phyloP scores from a whole-genome alignment of 2,888 invertebrate species.

The Anoncus sp. region DNA sequence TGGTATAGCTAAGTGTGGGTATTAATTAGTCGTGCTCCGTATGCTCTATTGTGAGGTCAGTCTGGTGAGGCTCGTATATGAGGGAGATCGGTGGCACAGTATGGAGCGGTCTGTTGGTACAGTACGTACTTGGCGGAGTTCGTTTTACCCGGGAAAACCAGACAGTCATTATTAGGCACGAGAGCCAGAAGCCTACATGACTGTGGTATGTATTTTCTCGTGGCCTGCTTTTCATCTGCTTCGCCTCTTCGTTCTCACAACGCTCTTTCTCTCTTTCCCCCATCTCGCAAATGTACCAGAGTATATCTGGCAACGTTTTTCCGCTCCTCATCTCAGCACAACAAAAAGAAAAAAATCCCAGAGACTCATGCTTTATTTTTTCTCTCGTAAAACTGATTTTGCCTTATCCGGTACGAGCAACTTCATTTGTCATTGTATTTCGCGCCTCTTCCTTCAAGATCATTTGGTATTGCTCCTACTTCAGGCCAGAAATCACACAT shows the following conservation, averaged over 20 bases:
- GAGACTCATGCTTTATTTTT: slow-evolving; percentile 21
- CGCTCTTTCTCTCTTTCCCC: slow-evolving; percentile 36
- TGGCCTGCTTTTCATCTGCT: slow-evolving; percentile 54
- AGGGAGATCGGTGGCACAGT: neutral
- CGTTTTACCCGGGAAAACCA: slow-evolving; percentile 50
- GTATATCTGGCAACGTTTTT: slow-evolving; percentile 48
- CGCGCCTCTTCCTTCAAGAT: no score
- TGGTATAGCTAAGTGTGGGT: slow-evolving; percentile 20
- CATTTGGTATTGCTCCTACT: no score
- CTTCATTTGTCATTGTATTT: slow-evolving; percentile 5
- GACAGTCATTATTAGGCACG: slow-evolving; percentile 65
- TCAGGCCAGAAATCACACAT: no score
- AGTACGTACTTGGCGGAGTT: slow-evolving; percentile 52
- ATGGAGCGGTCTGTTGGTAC: slow-evolving; percentile 8
- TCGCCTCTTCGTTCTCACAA: slow-evolving; percentile 54
- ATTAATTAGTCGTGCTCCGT: slow-evolving; percentile 59
- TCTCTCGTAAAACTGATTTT: slow-evolving; percentile 34
- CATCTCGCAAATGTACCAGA: slow-evolving; percentile 14
- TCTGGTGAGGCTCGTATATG: slow-evolving; percentile 36
- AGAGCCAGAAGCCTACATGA: slow-evolving; percentile 44
- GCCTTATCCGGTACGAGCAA: slow-evolving; percentile 22
- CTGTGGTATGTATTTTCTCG: slow-evolving; percentile 25
- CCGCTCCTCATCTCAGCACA: slow-evolving; percentile 43
- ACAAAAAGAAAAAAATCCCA: slow-evolving; percentile 42
- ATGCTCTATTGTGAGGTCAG: slow-evolving; percentile 56